Conservation (phyloP, 2,113 vertebrate genomes). For the Rhea pennata region DNA sequence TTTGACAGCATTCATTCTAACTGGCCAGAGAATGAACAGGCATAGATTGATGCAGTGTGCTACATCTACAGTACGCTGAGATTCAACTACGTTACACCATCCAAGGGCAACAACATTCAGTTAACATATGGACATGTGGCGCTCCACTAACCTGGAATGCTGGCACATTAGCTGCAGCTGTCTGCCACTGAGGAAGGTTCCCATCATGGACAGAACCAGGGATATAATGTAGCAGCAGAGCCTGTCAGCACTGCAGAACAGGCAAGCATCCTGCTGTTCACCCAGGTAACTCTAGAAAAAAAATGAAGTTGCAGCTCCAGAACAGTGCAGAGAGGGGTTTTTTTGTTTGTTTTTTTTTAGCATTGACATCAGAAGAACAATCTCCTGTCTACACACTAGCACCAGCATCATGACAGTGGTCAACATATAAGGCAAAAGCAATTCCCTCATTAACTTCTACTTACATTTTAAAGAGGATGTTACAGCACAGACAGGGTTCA, state of each 20-base stretch:
- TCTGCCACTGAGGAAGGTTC: not conserved
- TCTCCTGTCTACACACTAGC: not conserved
- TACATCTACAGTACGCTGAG: not conserved
- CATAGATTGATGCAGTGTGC: not conserved
- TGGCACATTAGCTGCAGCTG: not conserved
- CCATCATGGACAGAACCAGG: not conserved
- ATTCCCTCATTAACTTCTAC: not conserved
- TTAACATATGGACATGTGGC: not conserved
- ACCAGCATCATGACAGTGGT: accelerated
- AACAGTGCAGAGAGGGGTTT: not conserved
- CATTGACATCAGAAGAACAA: not conserved
- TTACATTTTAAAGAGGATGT: not conserved
- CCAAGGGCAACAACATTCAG: not conserved
- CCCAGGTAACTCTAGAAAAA: not conserved
- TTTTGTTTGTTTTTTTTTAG: not conserved
- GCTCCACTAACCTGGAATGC: not conserved
- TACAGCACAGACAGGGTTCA: not conserved
- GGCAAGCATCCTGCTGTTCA: not conserved
- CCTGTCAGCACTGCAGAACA: not conserved
- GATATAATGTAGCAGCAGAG: not conserved
- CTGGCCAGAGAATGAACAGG: constrained; percentile 1
- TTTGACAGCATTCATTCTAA: constrained; percentile 15
- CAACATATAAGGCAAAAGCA: not conserved
- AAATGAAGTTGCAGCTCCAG: not conserved
- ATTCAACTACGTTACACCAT: not conserved